Conservation (phyloP, 2,797 vertebrate species). For the Macropus fuliginosus region DNA sequence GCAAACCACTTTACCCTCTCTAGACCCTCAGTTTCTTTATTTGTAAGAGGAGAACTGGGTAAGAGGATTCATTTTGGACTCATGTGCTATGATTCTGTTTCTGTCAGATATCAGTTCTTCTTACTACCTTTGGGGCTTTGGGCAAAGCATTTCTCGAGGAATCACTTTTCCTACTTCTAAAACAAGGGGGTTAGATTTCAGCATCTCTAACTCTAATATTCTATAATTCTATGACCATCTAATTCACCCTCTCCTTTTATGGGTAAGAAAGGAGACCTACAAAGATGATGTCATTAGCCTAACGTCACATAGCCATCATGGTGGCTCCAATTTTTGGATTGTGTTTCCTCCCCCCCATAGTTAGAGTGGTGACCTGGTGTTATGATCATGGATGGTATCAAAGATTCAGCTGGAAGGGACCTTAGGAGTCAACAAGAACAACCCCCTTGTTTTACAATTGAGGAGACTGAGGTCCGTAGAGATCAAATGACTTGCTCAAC, state of each 20-base stretch:
- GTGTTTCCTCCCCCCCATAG: background rate
- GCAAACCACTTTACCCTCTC: background rate
- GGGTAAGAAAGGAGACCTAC: background rate
- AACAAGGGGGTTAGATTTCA: background rate
- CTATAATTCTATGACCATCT: background rate
- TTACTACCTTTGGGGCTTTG: background rate
- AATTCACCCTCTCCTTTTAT: background rate
- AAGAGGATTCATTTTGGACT: background rate
- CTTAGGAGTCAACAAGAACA: background rate
- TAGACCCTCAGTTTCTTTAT: background rate
- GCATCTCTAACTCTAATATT: background rate
- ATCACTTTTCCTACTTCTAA: constrained; percentile 20
- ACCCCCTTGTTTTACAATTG: background rate
- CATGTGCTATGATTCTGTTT: background rate
- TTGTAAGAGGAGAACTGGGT: background rate
- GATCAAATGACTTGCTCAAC: background rate
- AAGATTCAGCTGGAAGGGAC: background rate
- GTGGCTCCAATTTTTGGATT: background rate
- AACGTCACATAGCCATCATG: background rate
- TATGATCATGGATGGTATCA: background rate
- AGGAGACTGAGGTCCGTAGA: background rate
- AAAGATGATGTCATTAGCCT: background rate
- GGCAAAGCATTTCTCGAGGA: background rate
- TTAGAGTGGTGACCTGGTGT: background rate
- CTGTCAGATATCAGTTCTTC: background rate